Conservation (phyloP, 2,113 vertebrate species). For the Regulus satrapa region DNA sequence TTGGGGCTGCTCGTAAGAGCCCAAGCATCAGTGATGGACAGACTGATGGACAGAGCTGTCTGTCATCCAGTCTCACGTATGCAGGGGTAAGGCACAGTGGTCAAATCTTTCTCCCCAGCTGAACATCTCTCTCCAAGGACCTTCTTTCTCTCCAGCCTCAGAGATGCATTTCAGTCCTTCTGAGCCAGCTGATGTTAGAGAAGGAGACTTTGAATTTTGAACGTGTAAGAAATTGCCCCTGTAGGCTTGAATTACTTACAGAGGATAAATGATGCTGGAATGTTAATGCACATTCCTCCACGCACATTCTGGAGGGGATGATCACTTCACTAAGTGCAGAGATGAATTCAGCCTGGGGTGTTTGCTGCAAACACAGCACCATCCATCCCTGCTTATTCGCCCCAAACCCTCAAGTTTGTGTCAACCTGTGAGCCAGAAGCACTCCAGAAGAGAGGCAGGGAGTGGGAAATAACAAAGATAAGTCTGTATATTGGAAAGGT, state of each 20-base stretch:
- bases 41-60: background rate
- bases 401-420: background rate
- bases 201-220: background rate
- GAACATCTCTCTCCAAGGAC: background rate
- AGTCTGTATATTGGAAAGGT: background rate
- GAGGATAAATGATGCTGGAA: background rate
- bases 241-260: background rate
- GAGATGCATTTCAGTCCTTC: background rate
- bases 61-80: background rate
- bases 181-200: background rate
- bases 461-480: background rate
- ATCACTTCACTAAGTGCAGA: background rate
- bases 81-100: background rate
- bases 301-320: fast-evolving
- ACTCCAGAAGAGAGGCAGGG: background rate
- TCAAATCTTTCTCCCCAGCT: background rate
- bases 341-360: background rate
- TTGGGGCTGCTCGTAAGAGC: background rate
- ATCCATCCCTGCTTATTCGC: background rate
- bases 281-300: background rate
- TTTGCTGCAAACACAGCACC: background rate
- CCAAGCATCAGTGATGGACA: background rate
- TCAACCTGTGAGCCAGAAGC: background rate
- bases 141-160: background rate
- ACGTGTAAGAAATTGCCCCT: background rate